Base-by-base conservation (phyloP, 2,797 vertebrate genomes). In the Spinus pinus region DNA sequence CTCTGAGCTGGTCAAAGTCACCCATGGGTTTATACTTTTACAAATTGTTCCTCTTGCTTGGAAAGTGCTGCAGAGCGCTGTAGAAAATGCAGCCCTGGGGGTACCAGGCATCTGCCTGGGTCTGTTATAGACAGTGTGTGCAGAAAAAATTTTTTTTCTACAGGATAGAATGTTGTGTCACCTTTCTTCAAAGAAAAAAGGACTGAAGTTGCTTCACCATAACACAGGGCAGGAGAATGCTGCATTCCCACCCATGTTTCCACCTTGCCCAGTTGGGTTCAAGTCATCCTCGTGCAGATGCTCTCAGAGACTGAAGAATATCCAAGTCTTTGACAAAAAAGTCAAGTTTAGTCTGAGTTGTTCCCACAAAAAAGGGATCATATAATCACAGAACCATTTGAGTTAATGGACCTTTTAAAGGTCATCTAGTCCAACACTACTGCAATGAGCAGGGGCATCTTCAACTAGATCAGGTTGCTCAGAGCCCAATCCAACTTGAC, bases 241-340 rank as follows among this genome's bases (percentile, higher is more conserved):
- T 28, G 54, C 0, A 0, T 42, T 79, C 54, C 35, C 41, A 53
- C 2, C 2, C 15, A 7, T 2, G 1, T 71, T 88, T 22, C 37
- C 31, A 31, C 23, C 37, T 53, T 57, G 17, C 58, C 37, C 58
- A 7, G 13, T 57, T 41, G 39, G 39, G 39, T 41, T 41, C 39
- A 41, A 41, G 39, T 41, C 39, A 41, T 41, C 39, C 39, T 41
- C 39, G 7, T 41, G 39, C 39, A 41, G 39, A 41, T 41, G 39
- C 39, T 41, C 39, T 41, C 39, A 41, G 39, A 41, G 39, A 41
- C 39, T 41, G 39, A 41, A 41, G 39, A 41, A 41, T 41, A 41
- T 41, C 39, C 39, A 41, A 7, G 39, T 41, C 39, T 41, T 41
- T 41, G 39, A 41, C 39, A 41, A 41, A 41, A 41, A 41, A 41